These are phyloP conservation scores for Rhabdophis nuchalis DNA, from an alignment of 2,797 vertebrate species.

Conservation along the genomic window DNA sequence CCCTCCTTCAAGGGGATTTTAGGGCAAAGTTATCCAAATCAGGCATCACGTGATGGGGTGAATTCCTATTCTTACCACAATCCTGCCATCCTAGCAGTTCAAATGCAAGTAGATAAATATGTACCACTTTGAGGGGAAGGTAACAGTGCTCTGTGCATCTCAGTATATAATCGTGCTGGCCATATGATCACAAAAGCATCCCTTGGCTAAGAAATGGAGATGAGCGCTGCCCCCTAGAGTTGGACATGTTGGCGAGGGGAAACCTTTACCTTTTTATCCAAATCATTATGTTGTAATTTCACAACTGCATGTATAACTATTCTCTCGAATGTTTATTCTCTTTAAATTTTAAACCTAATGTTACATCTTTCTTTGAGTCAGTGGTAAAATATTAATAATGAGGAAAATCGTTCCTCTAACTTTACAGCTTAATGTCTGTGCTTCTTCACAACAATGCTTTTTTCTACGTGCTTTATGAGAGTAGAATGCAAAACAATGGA, in stretches of 20 bases:
- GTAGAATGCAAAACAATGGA: neutral
- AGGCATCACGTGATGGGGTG: neutral
- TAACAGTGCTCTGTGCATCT: neutral
- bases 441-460: neutral
- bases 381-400: neutral
- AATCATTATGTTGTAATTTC: neutral
- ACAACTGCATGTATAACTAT: neutral
- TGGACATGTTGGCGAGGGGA: neutral
- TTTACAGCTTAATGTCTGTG: neutral
- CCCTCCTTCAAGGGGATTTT: neutral
- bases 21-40: neutral
- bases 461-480: neutral
- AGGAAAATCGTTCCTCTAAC: neutral
- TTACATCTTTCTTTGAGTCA: neutral
- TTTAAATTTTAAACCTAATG: neutral
- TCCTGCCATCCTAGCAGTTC: neutral
- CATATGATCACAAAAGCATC: neutral
- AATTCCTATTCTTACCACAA: neutral
- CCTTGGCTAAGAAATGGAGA: neutral
- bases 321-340: neutral
- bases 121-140: neutral
- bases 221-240: neutral
- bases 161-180: neutral
- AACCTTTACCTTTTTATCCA: neutral
- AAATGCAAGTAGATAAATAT: neutral